Conservation (phyloP, 2,797 vertebrate species). For the Kryptopterus vitreolus region DNA sequence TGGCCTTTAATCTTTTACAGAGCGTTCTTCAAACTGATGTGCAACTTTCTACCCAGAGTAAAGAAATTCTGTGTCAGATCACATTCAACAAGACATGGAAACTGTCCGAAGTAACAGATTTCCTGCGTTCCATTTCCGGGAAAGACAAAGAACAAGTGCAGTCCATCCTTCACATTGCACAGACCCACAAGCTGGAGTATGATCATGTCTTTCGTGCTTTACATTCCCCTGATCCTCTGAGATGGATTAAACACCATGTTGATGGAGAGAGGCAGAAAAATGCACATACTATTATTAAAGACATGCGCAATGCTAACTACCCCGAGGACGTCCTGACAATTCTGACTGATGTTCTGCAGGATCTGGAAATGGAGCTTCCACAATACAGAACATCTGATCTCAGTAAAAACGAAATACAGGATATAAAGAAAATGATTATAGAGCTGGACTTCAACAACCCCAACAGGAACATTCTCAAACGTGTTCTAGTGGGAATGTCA, state of each 20-base stretch:
- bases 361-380: slow-evolving; percentile 35
- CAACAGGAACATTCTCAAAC: slow-evolving; percentile 33
- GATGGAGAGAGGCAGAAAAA: slow-evolving; percentile 28
- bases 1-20: slow-evolving; percentile 15
- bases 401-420: neutral
- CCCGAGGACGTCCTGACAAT: slow-evolving; percentile 41
- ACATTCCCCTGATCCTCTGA: slow-evolving; percentile 2
- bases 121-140: neutral
- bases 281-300: slow-evolving; percentile 35
- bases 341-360: slow-evolving; percentile 42
- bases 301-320: slow-evolving; percentile 43
- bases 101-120: slow-evolving; percentile 8
- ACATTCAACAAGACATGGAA: slow-evolving; percentile 30
- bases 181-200: slow-evolving; percentile 32
- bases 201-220: neutral
- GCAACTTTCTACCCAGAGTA: neutral
- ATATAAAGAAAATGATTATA: slow-evolving; percentile 26
- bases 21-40: neutral
- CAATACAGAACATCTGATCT: slow-evolving; percentile 6
- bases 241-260: neutral
- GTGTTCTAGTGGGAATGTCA: slow-evolving; percentile 39
- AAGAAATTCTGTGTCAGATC: slow-evolving; percentile 33
- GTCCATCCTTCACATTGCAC: slow-evolving; percentile 25
- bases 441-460: slow-evolving; percentile 43
- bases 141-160: slow-evolving; percentile 14